Evolutionary conservation across 2,888 invertebrate genomes (phyloP).

Genomic region (Sesia apiformis): DNA sequence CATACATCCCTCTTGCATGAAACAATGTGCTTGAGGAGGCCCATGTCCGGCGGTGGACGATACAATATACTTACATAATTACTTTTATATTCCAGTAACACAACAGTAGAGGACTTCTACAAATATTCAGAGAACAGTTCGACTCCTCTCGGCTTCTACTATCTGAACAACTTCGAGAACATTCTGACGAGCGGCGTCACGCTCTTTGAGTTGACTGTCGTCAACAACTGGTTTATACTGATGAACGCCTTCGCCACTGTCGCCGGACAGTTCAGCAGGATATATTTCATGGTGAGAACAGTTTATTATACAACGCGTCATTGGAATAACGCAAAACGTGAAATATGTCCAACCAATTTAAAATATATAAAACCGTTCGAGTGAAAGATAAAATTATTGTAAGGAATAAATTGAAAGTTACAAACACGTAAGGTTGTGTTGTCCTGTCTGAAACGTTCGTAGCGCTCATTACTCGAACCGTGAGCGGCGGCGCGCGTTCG

Average conservation of each 20-base stretch:
- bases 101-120: slow-evolving; percentile 90
- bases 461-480: no score
- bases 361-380: no score
- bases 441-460: no score
- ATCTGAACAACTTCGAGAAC: slow-evolving; percentile 89
- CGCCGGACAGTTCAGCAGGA: slow-evolving; percentile 80
- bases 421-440: no score
- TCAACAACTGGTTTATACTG: slow-evolving; percentile 94
- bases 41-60: not conserved
- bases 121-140: slow-evolving; percentile 80
- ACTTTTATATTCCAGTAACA: slow-evolving; percentile 72
- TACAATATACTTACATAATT: not conserved
- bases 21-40: no score
- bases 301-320: no score
- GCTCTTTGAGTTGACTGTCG: slow-evolving; percentile 90
- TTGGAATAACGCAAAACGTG: no score
- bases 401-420: no score
- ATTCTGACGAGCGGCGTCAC: slow-evolving; percentile 86
- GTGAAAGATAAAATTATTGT: no score
- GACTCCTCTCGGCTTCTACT: slow-evolving; percentile 86
- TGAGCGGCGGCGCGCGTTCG: no score
- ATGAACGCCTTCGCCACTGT: slow-evolving; percentile 90
- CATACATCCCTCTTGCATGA: no score
- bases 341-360: no score
- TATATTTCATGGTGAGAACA: slow-evolving; percentile 84